These are phyloP conservation scores for Hirudo medicinalis DNA, from an alignment of 1,140 invertebrate species.

Conservation along the genomic window DNA sequence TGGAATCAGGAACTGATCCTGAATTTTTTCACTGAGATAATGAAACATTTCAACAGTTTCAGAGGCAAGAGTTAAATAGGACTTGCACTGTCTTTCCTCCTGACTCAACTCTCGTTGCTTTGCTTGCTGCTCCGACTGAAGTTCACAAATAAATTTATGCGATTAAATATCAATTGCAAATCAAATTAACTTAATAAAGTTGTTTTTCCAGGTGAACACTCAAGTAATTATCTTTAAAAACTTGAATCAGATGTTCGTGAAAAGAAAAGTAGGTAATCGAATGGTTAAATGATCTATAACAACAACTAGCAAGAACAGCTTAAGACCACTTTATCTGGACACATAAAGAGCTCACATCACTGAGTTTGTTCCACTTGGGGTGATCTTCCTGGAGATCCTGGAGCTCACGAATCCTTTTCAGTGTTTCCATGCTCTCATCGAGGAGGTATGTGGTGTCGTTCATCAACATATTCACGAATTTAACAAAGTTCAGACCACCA, in stretches of 20 bases:
- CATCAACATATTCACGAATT: constrained; percentile 98
- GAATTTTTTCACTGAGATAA: constrained; percentile 84
- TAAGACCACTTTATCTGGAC: too few relatives aligned
- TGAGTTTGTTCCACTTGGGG: constrained; percentile 52
- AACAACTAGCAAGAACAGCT: too few relatives aligned
- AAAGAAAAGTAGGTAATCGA: too few relatives aligned
- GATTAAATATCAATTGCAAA: background rate
- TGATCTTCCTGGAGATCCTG: constrained; percentile 70
- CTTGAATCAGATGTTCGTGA: too few relatives aligned
- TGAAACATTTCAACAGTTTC: constrained; percentile 98
- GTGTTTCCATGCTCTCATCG: constrained; percentile 83
- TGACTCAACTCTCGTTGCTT: constrained; percentile 63
- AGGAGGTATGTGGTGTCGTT: constrained; percentile 95
- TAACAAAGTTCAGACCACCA: constrained; percentile 71
- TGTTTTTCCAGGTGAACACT: too few relatives aligned
- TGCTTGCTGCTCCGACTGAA: constrained; percentile 50
- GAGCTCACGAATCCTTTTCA: constrained; percentile 87
- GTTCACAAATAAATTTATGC: background rate
- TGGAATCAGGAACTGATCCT: constrained; percentile 77
- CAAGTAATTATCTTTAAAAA: too few relatives aligned
- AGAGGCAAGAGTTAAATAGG: constrained; percentile 80
- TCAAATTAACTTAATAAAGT: too few relatives aligned
- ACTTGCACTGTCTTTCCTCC: constrained; percentile 84
- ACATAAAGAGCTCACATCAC: constrained; percentile 30
- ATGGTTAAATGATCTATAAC: too few relatives aligned